Evolutionary conservation across 2,888 invertebrate species (phyloP).

Genomic region (Marronus borbonicus): DNA sequence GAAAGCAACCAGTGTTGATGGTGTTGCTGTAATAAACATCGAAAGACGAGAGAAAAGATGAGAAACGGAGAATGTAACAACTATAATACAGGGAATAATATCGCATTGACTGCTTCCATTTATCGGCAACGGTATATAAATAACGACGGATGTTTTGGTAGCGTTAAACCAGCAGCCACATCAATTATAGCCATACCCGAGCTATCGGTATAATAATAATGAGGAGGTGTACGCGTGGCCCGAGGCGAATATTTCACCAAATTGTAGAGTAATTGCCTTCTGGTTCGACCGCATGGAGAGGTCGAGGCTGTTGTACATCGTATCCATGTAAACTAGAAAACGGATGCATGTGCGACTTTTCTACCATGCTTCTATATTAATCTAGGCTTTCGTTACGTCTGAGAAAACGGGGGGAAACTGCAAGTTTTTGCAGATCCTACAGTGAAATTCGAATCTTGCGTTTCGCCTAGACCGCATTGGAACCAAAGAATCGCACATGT

Average conservation of each 20-base stretch:
- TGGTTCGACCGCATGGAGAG: conserved; percentile 15
- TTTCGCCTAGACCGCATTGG: too few species aligned
- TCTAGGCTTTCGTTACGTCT: too few species aligned
- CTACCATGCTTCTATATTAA: too few species aligned
- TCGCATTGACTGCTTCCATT: background rate
- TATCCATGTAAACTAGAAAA: background rate
- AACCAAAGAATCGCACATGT: too few species aligned
- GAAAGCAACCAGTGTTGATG: background rate
- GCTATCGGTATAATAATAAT: conserved; percentile 10
- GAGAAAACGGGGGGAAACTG: too few species aligned
- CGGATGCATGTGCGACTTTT: background rate
- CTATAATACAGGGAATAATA: conserved; percentile 1
- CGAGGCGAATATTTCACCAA: conserved; percentile 43
- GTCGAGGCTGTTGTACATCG: conserved; percentile 37
- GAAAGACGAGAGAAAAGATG: conserved; percentile 10
- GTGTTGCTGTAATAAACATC: background rate
- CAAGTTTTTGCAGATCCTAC: too few species aligned
- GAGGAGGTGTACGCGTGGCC: conserved; percentile 31
- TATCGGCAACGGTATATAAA: conserved; percentile 4
- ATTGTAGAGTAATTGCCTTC: conserved; percentile 40
- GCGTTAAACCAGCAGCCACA: background rate
- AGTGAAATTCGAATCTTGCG: too few species aligned
- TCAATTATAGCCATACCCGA: background rate
- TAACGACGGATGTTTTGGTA: background rate
- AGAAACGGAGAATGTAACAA: background rate